Evolutionary conservation across 2,797 vertebrate genomes (phyloP), one percentile per base, ranked within the genome.

Genomic region (Lagorchestes hirsutus): DNA sequence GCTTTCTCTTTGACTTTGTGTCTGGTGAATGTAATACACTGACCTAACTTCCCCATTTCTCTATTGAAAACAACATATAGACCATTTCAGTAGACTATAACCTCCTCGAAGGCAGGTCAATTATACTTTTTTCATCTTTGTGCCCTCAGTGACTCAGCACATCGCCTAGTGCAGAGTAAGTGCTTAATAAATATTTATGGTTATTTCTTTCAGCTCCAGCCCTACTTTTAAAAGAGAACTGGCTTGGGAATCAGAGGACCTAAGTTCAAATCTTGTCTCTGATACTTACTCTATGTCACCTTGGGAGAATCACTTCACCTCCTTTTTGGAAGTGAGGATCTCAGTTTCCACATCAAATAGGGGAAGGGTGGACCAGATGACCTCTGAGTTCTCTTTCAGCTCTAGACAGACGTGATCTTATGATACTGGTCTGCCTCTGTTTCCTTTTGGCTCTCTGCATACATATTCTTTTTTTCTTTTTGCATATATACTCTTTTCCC

Each of bases 331-430:
- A 14, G 40, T 27, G 22, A 87, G 24, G 40, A 24, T 18, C n/a
- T 82, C 67, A 18, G 5, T 50, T 92, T 92, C 90, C 28, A 12
- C 0, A 18, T 9, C 40, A 24, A 82, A 46, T 46, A 3, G 40
- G 40, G 0, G 57, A 95, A 56, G 40, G 74, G 92, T 92, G 90
- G 82, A 62, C 91, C 96, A 92, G 92, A 96, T 95, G 95, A 55
- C 93, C 93, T 31, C 24, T 46, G 74, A 87, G 27, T 29, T 96
- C 55, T 22, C 56, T 13, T 40, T 13, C 55, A 56, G 87, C 93
- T 16, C 0, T 67, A 92, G 54, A 74, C 87, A 92, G 54, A 74
- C 29, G 92, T 13, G 27, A 0, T 0, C 0, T 3, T 54, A 90
- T 34, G 92, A 82, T 82, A 46, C 90, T 92, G 90, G 52, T 58